Evolutionary conservation across 2,113 vertebrate species (phyloP).

Genomic region (Aegithalos caudatus): DNA sequence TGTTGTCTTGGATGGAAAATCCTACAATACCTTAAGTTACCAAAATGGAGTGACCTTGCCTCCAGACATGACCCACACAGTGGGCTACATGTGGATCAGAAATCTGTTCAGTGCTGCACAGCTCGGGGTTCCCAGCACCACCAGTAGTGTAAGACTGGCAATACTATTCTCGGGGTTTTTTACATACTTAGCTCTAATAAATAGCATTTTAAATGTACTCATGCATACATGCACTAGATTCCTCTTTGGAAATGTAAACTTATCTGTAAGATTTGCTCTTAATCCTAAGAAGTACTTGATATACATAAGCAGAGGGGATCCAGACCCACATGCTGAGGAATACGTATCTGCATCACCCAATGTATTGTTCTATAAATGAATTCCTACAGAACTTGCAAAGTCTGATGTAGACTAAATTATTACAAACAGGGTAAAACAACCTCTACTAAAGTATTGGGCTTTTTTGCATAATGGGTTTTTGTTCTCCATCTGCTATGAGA

Average conservation of each 20-base stretch:
- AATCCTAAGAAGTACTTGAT: background rate
- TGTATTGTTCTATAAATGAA: background rate
- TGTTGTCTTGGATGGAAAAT: background rate
- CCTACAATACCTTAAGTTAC: background rate
- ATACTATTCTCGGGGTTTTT: background rate
- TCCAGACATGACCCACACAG: background rate
- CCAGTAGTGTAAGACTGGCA: background rate
- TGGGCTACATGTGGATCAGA: accelerated
- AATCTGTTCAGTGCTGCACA: background rate
- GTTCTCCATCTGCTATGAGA: background rate
- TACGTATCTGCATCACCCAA: accelerated
- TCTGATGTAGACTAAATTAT: background rate
- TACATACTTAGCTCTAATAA: background rate
- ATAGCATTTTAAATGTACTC: background rate
- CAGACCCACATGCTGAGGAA: background rate
- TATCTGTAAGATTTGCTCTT: background rate
- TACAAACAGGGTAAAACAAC: background rate
- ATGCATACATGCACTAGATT: background rate
- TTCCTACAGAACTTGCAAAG: background rate
- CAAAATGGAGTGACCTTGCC: background rate
- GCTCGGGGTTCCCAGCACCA: background rate
- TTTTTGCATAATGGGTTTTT: background rate
- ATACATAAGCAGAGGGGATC: background rate
- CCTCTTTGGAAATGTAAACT: background rate
- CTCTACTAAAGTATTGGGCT: background rate